Base-by-base conservation (phyloP, 2,113 vertebrate species). In the Bungarus multicinctus region DNA sequence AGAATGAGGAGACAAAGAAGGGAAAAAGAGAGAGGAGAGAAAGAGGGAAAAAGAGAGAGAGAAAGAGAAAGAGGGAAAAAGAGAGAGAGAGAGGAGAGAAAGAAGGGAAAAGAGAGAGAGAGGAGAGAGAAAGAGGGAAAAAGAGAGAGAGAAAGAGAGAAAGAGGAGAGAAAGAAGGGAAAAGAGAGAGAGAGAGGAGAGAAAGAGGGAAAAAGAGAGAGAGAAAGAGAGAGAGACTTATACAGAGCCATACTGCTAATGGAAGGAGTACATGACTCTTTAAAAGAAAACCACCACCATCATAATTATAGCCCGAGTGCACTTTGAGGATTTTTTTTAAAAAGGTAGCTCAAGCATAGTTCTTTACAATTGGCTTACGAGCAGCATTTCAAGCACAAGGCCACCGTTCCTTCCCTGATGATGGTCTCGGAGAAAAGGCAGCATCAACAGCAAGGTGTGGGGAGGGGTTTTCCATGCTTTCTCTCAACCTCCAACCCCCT, bases 401-500 rank as follows among this genome's bases (percentile, higher is more conserved):
- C 85, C 25, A 92, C 69, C 52, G 34, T 18, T 3, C 50, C 74
- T 60, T 60, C 92, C 95, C 94, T 89, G 8, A 85, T 53, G 54
- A 58, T 85, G 53, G 12, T 45, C 50, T 64, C 89, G 4, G 4
- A 25, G 91, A 93, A 91, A 94, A 86, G 12, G 47, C 64, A 25
- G 27, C 27, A 60, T 94, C 5, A n/a, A 16, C 47, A n/a, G 87
- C 34, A 64, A 81, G 87, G 52, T 89, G 54, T 87, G 6, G 55
- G 5, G 55, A 3, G 54, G 54, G 52, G 2, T 47, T 47, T 47
- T 92, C 47, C 92, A 90, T 92, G 88, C 94, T 96, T 94, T 92
- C 95, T 95, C 94, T 96, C 95, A 96, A 93, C 94, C 93, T 88
- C 53, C 27, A 23, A 57, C 74, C 52, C 52, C 95, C 53, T 74